Evolutionary conservation across 2,113 vertebrate species (phyloP), one percentile per base, ranked within the genome.

Genomic region (Chaetorhynchus papuensis): DNA sequence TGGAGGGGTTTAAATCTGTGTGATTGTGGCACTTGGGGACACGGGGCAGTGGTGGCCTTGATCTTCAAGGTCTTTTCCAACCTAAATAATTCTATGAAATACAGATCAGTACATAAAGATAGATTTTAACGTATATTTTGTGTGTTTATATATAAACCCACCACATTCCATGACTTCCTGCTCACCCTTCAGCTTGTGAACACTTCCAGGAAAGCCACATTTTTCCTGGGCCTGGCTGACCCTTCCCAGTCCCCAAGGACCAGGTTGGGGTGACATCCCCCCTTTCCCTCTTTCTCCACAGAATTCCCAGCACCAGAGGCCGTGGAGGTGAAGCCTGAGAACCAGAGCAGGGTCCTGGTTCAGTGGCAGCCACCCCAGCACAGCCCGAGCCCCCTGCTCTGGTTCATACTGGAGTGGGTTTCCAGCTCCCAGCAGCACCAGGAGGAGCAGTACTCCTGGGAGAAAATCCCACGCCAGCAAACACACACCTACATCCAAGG

Each of bases 381-480:
- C 22, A 22, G 33, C 7, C 2, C 26, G 14, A 83, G n/a, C 13
- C 6, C 89, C 37, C 83, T 5, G 0, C 69, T 93, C 50, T 97
- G 97, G 61, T 97, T 96, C 77, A 18, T 97, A 2, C 89, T 98
- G 57, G 97, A 98, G 69, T 97, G 97, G 97, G 7, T 47, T 5
- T 74, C 63, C n/a, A 63, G 30, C 28, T 2, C 41, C 31, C 80
- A 5, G 5, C 24, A 66, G 0, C 10, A 15, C 44, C 72, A 31
- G 23, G 47, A 83, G 26, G 50, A 95, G 27, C 17, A 14, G 9
- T 16, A 64, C 59, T 57, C 20, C 10, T 98, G 97, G 97, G 37
- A 84, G 18, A 95, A 60, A 10, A 13, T 97, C 17, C 87, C 82
- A 0, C 7, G 0, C 6, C 54, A 93, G 14, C 49, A 85, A 16